Evolutionary conservation across 2,797 vertebrate species (phyloP).

Genomic region (Hypotaenidia okinawae): DNA sequence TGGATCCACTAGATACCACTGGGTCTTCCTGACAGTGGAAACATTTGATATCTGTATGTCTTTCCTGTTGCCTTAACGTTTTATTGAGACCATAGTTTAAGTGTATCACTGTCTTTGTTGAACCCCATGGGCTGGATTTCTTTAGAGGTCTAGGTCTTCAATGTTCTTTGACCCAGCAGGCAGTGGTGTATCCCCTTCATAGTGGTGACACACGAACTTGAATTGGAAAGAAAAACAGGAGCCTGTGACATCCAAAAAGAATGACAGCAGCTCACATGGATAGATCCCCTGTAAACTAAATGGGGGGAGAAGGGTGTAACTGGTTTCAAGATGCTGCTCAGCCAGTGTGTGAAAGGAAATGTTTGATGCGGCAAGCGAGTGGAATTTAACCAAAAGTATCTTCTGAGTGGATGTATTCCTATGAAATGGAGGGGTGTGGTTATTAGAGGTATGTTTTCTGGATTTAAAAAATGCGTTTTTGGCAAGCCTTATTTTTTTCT

Average conservation of each 20-base stretch:
- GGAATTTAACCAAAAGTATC: not conserved
- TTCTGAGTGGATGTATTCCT: not conserved
- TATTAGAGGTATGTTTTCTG: not conserved
- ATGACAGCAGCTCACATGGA: not conserved
- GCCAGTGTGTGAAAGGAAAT: not conserved
- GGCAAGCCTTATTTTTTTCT: not conserved
- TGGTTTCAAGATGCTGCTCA: not conserved
- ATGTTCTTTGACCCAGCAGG: not conserved
- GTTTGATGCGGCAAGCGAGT: not conserved
- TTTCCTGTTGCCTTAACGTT: not conserved
- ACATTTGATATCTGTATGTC: not conserved
- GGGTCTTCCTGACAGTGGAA: not conserved
- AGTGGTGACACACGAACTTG: not conserved
- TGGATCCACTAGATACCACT: not conserved
- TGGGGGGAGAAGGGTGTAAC: not conserved
- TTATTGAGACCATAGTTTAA: not conserved
- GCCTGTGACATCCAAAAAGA: not conserved
- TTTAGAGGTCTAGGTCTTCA: not conserved
- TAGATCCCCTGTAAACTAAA: not conserved
- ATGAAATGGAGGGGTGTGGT: not conserved
- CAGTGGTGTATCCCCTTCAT: not conserved
- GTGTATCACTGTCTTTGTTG: accelerated
- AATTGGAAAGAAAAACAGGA: accelerated
- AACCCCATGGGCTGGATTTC: not conserved
- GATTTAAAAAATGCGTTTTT: not conserved